Evolutionary conservation across 2,113 vertebrate genomes (phyloP), one percentile per base, ranked within the genome.

Genomic region (Marmota monax): DNA sequence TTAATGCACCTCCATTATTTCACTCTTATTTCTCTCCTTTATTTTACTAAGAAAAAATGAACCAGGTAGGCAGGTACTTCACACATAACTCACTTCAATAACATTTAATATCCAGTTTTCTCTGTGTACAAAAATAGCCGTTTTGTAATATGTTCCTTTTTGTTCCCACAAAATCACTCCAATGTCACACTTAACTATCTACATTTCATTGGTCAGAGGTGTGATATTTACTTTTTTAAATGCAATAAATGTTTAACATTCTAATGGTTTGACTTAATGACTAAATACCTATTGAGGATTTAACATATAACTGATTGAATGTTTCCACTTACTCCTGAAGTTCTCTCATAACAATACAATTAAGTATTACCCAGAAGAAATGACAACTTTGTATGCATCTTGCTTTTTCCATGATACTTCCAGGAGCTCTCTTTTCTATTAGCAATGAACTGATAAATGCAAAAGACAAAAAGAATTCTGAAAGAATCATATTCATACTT

Each of bases 181-280:
- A 74, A 42, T 51, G 13, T 4, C 29, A 56, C 45, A n/a, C 76
- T 77, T 89, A 9, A 45, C 37, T 83, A 37, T 48, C 61, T 87
- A 7, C 11, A 11, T 63, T 61, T 69, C n/a, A 39, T 92, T 83
- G 70, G 56, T 90, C 58, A 72, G 84, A 91, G 83, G 13, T 61
- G 23, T 84, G 51, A 69, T 63, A 53, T 25, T 82, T 61, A 48
- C 25, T 82, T 58, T 96, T 84, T 82, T 20, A 84, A 93, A 63
- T 88, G 12, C 37, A 84, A 0, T 39, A 25, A 83, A 90, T 53
- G 12, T 3, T 91, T 85, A 90, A 63, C 34, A 63, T 51, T 86
- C 37, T 70, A 80, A 93, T 65, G 53, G 76, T n/a, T 39, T 72
- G 84, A 88, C 34, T 73, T 87, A 79, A 65, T 92, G 61, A 42